Evolutionary conservation across 37 sponge, comb jelly and placozoan species (phyloP).

Genomic region (Hormiphora californensis): DNA sequence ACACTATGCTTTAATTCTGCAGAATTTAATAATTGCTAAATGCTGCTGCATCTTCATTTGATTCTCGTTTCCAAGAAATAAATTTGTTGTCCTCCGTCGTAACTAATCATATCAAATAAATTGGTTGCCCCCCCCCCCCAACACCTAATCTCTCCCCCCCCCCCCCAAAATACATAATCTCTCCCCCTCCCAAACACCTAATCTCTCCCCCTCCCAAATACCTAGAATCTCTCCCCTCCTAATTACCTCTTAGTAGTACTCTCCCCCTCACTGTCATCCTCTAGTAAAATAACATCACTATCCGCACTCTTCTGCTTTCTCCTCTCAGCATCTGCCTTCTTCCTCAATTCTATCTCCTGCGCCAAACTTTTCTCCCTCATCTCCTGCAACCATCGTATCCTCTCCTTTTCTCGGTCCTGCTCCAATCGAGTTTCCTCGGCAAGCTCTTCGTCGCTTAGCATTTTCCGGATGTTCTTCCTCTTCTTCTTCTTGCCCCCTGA

Average conservation of each 20-base stretch:
- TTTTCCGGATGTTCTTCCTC: constrained; percentile 39
- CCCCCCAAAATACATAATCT: no score
- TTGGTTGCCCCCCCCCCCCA: no score
- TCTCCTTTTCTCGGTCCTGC: constrained; percentile 34
- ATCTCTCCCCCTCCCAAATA: no score
- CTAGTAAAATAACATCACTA: not conserved
- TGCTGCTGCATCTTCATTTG: no score
- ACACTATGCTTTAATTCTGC: no score
- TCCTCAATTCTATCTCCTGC: constrained; percentile 32
- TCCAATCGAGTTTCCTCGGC: constrained; percentile 50
- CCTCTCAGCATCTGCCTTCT: not conserved
- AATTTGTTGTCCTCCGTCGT: no score
- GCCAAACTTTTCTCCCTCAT: not conserved
- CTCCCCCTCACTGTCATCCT: constrained; percentile 19
- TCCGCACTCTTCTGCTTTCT: constrained; percentile 35
- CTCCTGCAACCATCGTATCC: constrained; percentile 25
- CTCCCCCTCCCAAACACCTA: no score
- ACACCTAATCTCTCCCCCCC: no score
- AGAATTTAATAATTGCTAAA: no score
- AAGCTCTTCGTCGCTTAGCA: constrained; percentile 43
- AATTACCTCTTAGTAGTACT: not conserved
- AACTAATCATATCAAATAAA: no score
- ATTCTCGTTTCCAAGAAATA: no score
- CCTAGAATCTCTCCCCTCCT: no score
- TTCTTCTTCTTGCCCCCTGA: not conserved